phyloP scores from a whole-genome alignment of 2,888 invertebrate species.

The Pedicia rivosa region DNA sequence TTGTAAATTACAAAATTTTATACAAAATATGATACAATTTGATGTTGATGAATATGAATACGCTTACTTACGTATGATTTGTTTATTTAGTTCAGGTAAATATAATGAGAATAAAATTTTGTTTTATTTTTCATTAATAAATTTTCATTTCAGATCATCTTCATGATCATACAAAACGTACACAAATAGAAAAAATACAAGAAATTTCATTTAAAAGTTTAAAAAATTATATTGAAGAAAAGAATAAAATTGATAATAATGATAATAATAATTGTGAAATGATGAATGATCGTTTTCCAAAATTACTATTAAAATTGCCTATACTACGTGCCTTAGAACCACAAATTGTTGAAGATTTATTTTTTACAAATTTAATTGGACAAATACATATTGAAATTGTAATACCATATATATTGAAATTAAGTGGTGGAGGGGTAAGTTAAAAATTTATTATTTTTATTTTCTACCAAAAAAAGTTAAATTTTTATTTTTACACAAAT shows the following conservation, averaged over 20 bases:
- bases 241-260: not conserved
- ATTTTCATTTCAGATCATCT: slow-evolving; percentile 31
- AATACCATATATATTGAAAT: slow-evolving; percentile 74
- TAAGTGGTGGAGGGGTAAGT: slow-evolving; percentile 23
- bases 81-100: slow-evolving; percentile 65
- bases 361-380: slow-evolving; percentile 82
- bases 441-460: too few relatives aligned
- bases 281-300: slow-evolving; percentile 38
- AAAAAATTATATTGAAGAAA: slow-evolving; percentile 1
- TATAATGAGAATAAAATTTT: slow-evolving; percentile 11
- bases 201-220: slow-evolving; percentile 44
- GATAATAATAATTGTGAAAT: slow-evolving; percentile 6
- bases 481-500: too few relatives aligned
- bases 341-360: slow-evolving; percentile 71
- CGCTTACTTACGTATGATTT: slow-evolving; percentile 72
- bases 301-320: slow-evolving; percentile 39
- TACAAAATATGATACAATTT: slow-evolving; percentile 53
- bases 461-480: too few relatives aligned
- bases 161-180: slow-evolving; percentile 31
- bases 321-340: slow-evolving; percentile 57
- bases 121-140: not conserved
- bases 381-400: slow-evolving; percentile 91
- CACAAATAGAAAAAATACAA: slow-evolving; percentile 41
- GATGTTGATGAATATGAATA: slow-evolving; percentile 72
- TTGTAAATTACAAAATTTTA: slow-evolving; percentile 67